phyloP scores from a whole-genome alignment of 2,113 vertebrate species.

The Platysteira castanea region DNA sequence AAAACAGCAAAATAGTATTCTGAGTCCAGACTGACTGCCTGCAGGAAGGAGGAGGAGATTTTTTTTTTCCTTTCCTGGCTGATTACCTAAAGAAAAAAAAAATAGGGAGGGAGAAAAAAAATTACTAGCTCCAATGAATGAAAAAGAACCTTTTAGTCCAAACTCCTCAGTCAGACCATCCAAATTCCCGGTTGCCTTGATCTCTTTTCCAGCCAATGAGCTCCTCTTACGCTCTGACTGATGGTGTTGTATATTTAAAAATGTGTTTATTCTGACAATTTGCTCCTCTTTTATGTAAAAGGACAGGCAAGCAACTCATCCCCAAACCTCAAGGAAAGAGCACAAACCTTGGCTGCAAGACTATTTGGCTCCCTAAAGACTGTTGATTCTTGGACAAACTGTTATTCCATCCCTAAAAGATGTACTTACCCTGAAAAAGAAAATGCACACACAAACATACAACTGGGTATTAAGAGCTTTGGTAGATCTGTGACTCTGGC shows the following conservation, averaged over 20 bases:
- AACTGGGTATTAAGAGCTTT: conserved; percentile 47
- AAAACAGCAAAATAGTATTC: background rate
- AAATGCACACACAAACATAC: conserved; percentile 44
- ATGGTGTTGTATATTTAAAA: conserved; percentile 49
- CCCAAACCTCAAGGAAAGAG: conserved; percentile 52
- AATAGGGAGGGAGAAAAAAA: background rate
- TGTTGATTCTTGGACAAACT: conserved; percentile 50
- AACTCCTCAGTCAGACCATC: background rate
- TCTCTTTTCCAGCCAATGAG: conserved; percentile 58
- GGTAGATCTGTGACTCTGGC: conserved; percentile 16
- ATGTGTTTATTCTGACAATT: conserved; percentile 64
- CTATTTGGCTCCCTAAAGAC: conserved; percentile 31
- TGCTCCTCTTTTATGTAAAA: conserved; percentile 57
- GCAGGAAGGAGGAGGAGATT: background rate
- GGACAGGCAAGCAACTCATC: conserved; percentile 44
- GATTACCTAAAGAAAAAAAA: background rate
- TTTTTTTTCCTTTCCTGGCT: conserved; percentile 10
- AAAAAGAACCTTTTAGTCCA: conserved; percentile 39
- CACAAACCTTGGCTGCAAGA: conserved; percentile 44
- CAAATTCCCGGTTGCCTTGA: conserved; percentile 41
- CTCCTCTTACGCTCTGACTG: conserved; percentile 3
- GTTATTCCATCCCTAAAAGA: conserved; percentile 58
- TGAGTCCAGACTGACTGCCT: conserved; percentile 15
- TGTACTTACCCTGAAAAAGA: conserved; percentile 54
- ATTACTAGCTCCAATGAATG: conserved; percentile 36